These are phyloP conservation scores for Platycnemis pennipes DNA, from an alignment of 2,888 invertebrate genomes.

Conservation along the genomic window DNA sequence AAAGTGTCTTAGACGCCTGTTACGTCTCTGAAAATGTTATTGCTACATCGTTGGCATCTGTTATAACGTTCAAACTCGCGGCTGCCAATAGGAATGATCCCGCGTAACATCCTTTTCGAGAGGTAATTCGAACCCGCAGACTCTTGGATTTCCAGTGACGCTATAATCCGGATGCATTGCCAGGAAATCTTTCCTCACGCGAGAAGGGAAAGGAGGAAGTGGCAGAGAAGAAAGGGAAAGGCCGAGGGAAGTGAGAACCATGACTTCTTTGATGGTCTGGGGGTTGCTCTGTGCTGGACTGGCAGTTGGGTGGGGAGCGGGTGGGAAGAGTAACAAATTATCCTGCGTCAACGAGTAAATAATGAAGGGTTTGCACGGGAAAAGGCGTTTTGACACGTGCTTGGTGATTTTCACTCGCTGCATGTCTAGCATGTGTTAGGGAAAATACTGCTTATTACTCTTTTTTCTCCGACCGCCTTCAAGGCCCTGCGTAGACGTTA, in stretches of 20 bases:
- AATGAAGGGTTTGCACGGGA: neutral
- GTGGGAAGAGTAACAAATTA: neutral
- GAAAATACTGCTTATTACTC: neutral
- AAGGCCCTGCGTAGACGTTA: neutral
- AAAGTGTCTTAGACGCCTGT: no score
- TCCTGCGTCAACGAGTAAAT: neutral
- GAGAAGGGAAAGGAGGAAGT: slow-evolving; percentile 16
- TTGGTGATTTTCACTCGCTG: neutral
- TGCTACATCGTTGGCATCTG: no score
- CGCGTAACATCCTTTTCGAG: no score
- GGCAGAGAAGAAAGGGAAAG: neutral
- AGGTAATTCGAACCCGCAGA: no score
- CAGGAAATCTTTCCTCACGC: neutral
- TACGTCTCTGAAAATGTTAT: no score
- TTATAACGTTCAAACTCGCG: no score
- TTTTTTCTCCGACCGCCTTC: neutral
- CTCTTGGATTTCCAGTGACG: neutral
- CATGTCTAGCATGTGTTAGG: neutral
- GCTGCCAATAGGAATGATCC: no score
- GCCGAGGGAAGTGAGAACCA: neutral
- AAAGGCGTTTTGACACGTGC: neutral
- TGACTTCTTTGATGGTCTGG: neutral
- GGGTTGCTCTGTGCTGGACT: neutral
- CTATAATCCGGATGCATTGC: neutral
- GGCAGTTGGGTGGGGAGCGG: neutral